Evolutionary conservation across 2,113 vertebrate genomes (phyloP).

Genomic region (Rhadina sibilatrix): DNA sequence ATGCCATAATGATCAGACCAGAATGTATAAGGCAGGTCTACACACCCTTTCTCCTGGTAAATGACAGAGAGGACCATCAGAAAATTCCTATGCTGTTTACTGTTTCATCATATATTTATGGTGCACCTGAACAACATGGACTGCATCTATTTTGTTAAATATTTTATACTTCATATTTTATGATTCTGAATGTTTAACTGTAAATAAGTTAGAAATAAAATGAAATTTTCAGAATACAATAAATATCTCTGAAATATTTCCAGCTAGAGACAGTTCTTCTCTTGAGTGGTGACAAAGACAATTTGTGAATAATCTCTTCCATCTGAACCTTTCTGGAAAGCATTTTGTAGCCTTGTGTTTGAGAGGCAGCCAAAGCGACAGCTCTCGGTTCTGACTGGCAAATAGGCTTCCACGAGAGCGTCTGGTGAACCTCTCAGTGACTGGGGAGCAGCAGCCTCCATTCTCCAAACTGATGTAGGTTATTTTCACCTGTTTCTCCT

Average conservation of each 20-base stretch:
- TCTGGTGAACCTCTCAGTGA: not conserved
- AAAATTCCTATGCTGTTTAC: constrained; percentile 46
- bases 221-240: constrained; percentile 63
- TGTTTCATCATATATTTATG: constrained; percentile 53
- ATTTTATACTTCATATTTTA: constrained; percentile 67
- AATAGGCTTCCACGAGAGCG: not conserved
- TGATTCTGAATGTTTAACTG: constrained; percentile 64
- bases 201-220: constrained; percentile 71
- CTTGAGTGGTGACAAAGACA: not conserved
- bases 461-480: not conserved
- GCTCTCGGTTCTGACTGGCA: not conserved
- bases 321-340: not conserved
- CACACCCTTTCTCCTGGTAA: not conserved
- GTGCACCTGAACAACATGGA: constrained; percentile 56
- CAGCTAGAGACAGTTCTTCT: constrained; percentile 43
- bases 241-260: constrained; percentile 57
- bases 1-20: not conserved
- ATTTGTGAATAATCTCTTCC: not conserved
- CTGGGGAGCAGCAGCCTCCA: not conserved
- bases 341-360: not conserved
- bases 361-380: not conserved
- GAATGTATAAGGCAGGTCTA: not conserved
- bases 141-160: constrained; percentile 66
- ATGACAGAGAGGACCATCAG: not conserved
- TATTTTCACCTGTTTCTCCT: not conserved